A percentile compares a stretch with the other conserved stretches of the same genome.
Conservation (phyloP, 2,113 vertebrate species). For the Strix aluco region DNA sequence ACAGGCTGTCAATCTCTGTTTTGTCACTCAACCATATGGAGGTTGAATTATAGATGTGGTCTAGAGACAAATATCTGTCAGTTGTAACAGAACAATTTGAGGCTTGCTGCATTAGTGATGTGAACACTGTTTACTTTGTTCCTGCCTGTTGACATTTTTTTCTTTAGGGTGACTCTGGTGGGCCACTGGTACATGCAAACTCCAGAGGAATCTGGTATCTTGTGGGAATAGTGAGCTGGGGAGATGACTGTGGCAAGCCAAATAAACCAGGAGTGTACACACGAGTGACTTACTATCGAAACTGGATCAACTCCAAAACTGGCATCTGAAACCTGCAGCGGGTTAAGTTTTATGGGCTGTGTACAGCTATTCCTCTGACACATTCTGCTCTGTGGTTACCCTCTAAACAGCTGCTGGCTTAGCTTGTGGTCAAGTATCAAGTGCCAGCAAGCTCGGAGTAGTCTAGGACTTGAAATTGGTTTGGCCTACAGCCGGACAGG, state of each 20-base stretch:
- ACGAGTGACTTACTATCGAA: constrained; percentile 71
- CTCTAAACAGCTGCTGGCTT: background rate
- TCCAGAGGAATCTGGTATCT: constrained; percentile 78
- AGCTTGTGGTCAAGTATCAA: background rate
- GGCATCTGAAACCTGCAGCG: constrained; percentile 58
- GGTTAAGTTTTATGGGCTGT: background rate
- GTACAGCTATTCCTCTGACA: background rate
- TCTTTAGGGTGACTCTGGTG: constrained; percentile 89
- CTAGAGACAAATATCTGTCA: background rate
- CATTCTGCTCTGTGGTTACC: constrained; percentile 10
- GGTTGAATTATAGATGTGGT: background rate
- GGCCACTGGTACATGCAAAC: constrained; percentile 83
- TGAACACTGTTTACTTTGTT: background rate
- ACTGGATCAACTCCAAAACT: constrained; percentile 75
- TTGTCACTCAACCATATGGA: background rate
- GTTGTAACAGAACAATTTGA: background rate
- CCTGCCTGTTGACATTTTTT: constrained; percentile 15
- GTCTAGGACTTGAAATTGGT: background rate
- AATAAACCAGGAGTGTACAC: constrained; percentile 82
- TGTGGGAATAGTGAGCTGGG: constrained; percentile 82
- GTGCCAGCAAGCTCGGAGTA: background rate
- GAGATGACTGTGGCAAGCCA: constrained; percentile 75
- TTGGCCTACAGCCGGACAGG: background rate
- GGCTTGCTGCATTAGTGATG: background rate
- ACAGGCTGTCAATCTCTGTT: background rate